Percentiles rank a stretch among this genome's conserved stretches.
phyloP scores from a whole-genome alignment of 2,888 invertebrate genomes.

The Neelides folsomi region DNA sequence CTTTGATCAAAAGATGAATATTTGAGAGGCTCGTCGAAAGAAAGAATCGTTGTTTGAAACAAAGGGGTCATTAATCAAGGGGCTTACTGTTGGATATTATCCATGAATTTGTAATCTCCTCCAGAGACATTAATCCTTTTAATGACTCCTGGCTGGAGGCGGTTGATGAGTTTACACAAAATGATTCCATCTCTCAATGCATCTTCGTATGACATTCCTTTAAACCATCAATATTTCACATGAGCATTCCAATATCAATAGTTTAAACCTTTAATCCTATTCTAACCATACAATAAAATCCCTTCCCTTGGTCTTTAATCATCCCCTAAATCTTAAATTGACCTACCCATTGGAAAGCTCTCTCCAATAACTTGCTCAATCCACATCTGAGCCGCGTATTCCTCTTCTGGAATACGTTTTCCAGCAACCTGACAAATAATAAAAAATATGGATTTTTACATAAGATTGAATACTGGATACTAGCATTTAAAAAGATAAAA shows the following conservation, averaged over 20 bases:
- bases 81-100: conserved; percentile 78
- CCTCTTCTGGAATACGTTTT: conserved; percentile 65
- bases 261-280: background rate
- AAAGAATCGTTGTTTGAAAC: background rate
- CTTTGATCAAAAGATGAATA: conserved; percentile 38
- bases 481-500: too few species aligned
- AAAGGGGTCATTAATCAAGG: background rate
- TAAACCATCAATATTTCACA: background rate
- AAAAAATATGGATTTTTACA: too few species aligned
- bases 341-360: conserved; percentile 50
- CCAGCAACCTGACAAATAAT: conserved; percentile 54
- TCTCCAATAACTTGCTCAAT: conserved; percentile 68
- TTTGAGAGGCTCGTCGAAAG: background rate
- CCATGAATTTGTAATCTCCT: conserved; percentile 93
- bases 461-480: too few species aligned
- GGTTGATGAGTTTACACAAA: conserved; percentile 79
- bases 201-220: conserved; percentile 49
- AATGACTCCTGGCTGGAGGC: conserved; percentile 68
- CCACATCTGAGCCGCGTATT: conserved; percentile 70
- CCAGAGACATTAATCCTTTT: conserved; percentile 68
- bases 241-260: background rate
- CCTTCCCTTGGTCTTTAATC: background rate
- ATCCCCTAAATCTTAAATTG: background rate
- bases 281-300: too few species aligned
- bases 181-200: conserved; percentile 70